Conservation (phyloP, 1,140 invertebrate genomes). For the Temnothorax longispinosus region DNA sequence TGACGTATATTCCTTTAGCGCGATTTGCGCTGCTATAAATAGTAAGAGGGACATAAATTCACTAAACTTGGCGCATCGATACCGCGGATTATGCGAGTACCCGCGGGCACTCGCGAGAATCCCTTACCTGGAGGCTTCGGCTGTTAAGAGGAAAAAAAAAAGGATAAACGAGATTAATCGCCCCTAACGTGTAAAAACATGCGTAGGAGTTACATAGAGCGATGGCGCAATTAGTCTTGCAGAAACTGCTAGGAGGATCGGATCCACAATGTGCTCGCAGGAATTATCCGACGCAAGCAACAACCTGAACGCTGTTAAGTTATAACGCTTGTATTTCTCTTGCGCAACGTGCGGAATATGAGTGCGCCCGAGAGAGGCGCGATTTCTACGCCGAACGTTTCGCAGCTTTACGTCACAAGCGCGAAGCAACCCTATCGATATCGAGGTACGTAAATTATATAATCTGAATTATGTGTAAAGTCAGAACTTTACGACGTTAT, state of each 20-base stretch:
- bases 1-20: background rate
- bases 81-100: background rate
- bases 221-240: constrained; percentile 64
- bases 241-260: constrained; percentile 52
- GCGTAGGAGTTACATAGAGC: constrained; percentile 61
- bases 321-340: constrained; percentile 36
- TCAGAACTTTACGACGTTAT: background rate
- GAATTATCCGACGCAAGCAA: constrained; percentile 59
- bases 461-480: background rate
- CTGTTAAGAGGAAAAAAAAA: background rate
- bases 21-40: background rate
- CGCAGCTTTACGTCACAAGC: background rate
- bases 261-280: constrained; percentile 58
- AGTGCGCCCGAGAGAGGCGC: background rate
- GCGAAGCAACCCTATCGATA: constrained; percentile 16
- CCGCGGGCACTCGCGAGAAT: background rate
- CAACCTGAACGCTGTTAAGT: constrained; percentile 34
- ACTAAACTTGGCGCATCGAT: constrained; percentile 22
- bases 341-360: constrained; percentile 15
- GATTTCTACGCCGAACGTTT: background rate
- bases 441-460: background rate
- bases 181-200: constrained; percentile 51
- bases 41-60: background rate
- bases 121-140: background rate
- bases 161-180: constrained; percentile 65